Conservation (phyloP, 1,140 invertebrate genomes). For the Stegodyphus mimosarum region DNA sequence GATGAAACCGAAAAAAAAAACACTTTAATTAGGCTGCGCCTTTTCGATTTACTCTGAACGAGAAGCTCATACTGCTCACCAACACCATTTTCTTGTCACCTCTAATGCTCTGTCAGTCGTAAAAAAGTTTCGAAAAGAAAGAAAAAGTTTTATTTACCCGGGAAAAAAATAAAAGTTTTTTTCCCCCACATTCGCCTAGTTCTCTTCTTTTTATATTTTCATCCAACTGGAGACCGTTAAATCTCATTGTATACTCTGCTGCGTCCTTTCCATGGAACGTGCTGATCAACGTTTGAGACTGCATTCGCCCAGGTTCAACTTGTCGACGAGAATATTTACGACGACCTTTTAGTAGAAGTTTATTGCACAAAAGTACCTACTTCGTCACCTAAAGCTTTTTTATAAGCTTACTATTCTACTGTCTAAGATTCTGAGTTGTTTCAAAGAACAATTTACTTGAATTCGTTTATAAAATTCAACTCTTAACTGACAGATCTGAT, state of each 20-base stretch:
- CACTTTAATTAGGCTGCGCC: constrained; percentile 13
- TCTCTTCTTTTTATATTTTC: constrained; percentile 1
- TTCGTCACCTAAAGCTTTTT: constrained; percentile 3
- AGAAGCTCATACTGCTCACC: not conserved
- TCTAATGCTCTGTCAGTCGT: not conserved
- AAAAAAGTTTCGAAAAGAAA: constrained; percentile 2
- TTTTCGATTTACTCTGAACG: not conserved
- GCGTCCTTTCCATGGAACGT: not conserved
- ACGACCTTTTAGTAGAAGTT: constrained; percentile 6
- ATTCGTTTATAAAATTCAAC: too few relatives aligned
- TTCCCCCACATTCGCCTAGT: not conserved
- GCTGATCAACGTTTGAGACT: too few relatives aligned
- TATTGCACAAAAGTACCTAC: constrained; percentile 2
- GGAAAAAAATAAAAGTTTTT: not conserved
- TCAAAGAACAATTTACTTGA: too few relatives aligned
- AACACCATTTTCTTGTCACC: constrained; percentile 11
- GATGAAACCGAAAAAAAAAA: constrained; percentile 1
- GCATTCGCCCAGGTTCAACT: too few relatives aligned
- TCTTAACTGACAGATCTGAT: too few relatives aligned
- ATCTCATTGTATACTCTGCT: constrained; percentile 10
- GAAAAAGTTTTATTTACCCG: constrained; percentile 6
- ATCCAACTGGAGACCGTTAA: not conserved
- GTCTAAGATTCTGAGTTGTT: too few relatives aligned
- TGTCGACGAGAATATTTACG: not conserved
- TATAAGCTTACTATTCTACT: not conserved